A percentile compares a stretch with the other conserved stretches of the same genome.
Conservation (phyloP, 2,113 vertebrate species). For the Ariopsis seemanni region DNA sequence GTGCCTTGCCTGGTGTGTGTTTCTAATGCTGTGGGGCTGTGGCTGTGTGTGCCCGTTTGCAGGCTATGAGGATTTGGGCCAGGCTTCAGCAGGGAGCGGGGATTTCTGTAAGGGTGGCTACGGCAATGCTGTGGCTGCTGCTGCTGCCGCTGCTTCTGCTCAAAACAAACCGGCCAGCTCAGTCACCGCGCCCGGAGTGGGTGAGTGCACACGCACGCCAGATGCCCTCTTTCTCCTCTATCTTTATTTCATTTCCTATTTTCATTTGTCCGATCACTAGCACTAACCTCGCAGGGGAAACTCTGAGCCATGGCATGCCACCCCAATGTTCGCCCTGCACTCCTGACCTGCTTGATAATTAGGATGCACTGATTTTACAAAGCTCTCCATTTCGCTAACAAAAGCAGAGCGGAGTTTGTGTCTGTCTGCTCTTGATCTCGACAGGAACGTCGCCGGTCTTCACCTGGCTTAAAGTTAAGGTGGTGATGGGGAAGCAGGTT, state of each 20-base stretch:
- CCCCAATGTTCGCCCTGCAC: not conserved
- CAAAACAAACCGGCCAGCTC: constrained; percentile 81
- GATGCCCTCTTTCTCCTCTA: constrained; percentile 43
- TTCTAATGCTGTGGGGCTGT: constrained; percentile 78
- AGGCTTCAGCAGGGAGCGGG: constrained; percentile 81
- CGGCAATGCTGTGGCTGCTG: constrained; percentile 74
- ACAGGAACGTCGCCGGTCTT: not conserved
- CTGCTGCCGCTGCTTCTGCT: constrained; percentile 75
- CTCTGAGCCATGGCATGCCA: not conserved
- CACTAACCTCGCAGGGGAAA: constrained; percentile 14
- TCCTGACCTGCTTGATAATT: not conserved
- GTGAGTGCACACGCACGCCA: constrained; percentile 75
- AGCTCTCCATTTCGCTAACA: not conserved
- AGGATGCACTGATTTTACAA: not conserved
- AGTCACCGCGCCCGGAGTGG: constrained; percentile 79
- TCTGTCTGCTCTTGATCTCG: not conserved
- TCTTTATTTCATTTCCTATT: not conserved
- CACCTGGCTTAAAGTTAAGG: not conserved
- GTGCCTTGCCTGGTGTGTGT: constrained; percentile 75
- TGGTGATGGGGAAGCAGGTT: not conserved
- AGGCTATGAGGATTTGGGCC: constrained; percentile 87
- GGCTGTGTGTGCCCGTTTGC: constrained; percentile 78
- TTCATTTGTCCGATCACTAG: not conserved
- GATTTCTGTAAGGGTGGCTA: constrained; percentile 86
- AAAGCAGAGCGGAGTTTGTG: not conserved